Evolutionary conservation across 2,797 vertebrate species (phyloP).

Genomic region (Taeniopygia guttata): DNA sequence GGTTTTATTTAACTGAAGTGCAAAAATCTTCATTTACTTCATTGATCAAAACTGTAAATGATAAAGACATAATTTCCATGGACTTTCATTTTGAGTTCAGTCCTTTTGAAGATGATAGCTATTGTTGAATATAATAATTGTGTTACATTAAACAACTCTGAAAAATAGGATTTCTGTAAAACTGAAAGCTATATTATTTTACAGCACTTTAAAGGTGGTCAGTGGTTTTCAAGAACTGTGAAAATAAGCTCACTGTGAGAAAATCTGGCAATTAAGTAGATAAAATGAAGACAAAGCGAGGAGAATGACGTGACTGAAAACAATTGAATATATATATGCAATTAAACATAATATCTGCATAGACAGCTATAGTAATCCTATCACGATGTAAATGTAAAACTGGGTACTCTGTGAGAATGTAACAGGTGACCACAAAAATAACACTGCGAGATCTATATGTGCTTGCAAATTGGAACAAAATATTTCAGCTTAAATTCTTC

Average conservation of each 20-base stretch:
- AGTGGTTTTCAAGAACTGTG: too few relatives aligned
- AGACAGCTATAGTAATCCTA: too few relatives aligned
- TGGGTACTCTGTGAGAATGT: neutral
- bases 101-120: neutral
- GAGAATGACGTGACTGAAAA: too few relatives aligned
- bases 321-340: too few relatives aligned
- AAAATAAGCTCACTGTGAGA: too few relatives aligned
- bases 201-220: too few relatives aligned
- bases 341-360: too few relatives aligned
- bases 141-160: neutral
- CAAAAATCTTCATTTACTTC: neutral
- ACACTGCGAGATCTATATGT: neutral
- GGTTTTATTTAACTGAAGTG: neutral
- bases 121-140: neutral
- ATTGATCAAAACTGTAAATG: neutral
- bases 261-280: too few relatives aligned
- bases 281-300: too few relatives aligned
- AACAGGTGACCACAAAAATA: neutral
- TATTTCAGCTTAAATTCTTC: neutral
- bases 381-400: too few relatives aligned
- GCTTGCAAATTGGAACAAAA: neutral
- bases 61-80: neutral
- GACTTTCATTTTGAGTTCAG: neutral
- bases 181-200: too few relatives aligned
- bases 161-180: neutral